These are phyloP conservation scores for Microtus pennsylvanicus DNA, from an alignment of 2,113 vertebrate species.

Conservation along the genomic window DNA sequence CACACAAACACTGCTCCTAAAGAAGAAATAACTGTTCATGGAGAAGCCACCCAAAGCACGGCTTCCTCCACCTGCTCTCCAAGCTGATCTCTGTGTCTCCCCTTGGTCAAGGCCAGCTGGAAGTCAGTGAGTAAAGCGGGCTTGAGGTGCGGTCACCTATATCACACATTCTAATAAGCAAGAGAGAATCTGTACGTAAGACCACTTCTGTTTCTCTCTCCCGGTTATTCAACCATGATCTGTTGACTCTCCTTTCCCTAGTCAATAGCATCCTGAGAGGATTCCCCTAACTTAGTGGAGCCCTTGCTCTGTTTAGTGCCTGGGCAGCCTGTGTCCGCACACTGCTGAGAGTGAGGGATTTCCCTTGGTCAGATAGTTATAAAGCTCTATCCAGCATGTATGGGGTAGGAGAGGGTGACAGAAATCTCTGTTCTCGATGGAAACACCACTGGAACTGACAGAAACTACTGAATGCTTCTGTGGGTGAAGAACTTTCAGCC, in stretches of 20 bases:
- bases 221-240: not conserved
- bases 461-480: not conserved
- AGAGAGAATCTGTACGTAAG: not conserved
- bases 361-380: not conserved
- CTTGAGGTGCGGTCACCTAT: not conserved
- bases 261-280: not conserved
- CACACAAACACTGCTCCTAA: not conserved
- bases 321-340: not conserved
- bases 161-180: not conserved
- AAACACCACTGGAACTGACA: not conserved
- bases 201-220: not conserved
- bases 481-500: not conserved
- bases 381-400: not conserved
- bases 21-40: constrained; percentile 1
- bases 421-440: not conserved
- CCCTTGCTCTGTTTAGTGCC: not conserved
- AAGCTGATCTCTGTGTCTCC: not conserved
- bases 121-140: not conserved
- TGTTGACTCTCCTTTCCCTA: not conserved
- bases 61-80: not conserved
- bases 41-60: not conserved
- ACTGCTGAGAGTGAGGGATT: not conserved
- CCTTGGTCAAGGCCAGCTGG: not conserved
- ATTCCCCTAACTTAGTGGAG: not conserved
- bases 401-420: not conserved